Evolutionary conservation across 2,113 vertebrate genomes (phyloP).

Genomic region (Puma concolor): DNA sequence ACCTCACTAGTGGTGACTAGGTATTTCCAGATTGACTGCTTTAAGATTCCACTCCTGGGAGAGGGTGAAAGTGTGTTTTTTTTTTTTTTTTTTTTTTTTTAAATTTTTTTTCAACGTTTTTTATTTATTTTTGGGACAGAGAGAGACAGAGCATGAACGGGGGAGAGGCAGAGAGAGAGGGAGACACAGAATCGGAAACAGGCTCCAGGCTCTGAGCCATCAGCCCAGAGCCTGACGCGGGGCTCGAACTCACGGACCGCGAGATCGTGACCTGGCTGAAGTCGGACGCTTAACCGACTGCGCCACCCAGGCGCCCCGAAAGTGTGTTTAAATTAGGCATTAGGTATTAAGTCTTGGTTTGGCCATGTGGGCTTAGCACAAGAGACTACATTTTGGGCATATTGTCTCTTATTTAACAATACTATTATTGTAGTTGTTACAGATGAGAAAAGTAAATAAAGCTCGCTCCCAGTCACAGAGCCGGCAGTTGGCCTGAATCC

Average conservation of each 20-base stretch:
- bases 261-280: too few species aligned
- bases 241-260: too few species aligned
- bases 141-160: too few species aligned
- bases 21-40: not conserved
- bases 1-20: not conserved
- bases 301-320: too few species aligned
- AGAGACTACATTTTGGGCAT: not conserved
- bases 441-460: constrained; percentile 8
- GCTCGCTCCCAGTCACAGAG: not conserved
- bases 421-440: not conserved
- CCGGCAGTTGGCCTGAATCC: not conserved
- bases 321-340: not conserved
- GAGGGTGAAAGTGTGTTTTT: not conserved
- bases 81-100: too few species aligned
- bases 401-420: not conserved
- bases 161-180: too few species aligned
- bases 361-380: not conserved
- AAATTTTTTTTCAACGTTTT: too few species aligned
- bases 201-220: too few species aligned
- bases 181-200: too few species aligned
- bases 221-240: too few species aligned
- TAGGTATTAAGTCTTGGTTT: not conserved
- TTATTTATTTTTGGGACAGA: too few species aligned
- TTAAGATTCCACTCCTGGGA: not conserved
- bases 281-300: too few species aligned